These are phyloP conservation scores for Hucho hucho DNA, from an alignment of 2,113 vertebrate species.

Conservation along the genomic window DNA sequence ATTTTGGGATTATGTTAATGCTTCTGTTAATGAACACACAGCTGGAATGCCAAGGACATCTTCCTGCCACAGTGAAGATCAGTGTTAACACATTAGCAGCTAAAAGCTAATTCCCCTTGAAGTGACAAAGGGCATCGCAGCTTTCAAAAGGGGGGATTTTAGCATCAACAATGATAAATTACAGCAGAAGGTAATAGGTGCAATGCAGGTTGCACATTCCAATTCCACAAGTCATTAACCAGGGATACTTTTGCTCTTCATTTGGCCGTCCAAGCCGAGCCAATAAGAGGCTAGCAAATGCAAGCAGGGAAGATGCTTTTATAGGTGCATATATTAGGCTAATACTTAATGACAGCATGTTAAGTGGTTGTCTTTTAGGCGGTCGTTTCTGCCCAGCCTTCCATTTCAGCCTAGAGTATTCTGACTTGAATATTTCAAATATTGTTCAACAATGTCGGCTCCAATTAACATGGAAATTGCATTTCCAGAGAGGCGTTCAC, in stretches of 20 bases:
- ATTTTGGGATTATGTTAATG: background rate
- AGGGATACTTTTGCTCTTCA: too few relatives aligned
- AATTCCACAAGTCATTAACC: background rate
- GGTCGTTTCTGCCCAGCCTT: too few relatives aligned
- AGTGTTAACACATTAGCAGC: background rate
- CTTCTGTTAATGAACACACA: background rate
- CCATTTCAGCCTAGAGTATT: background rate
- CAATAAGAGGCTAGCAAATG: too few relatives aligned
- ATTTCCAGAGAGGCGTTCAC: background rate
- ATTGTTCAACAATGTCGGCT: constrained; percentile 1
- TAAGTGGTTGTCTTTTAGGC: too few relatives aligned
- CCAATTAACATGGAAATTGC: background rate
- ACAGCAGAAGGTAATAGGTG: background rate
- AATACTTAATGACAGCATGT: too few relatives aligned
- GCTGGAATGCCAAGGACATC: background rate
- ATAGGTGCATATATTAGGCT: background rate
- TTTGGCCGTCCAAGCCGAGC: too few relatives aligned
- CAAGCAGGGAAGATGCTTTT: background rate
- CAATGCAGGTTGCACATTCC: background rate
- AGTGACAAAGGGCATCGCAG: background rate
- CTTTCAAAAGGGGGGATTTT: background rate
- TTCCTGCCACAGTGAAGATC: background rate
- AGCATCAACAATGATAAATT: background rate
- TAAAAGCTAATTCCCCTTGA: background rate
- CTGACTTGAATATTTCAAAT: background rate